Evolutionary conservation across 2,797 vertebrate species (phyloP).

Genomic region (Tolypeutes matacus): DNA sequence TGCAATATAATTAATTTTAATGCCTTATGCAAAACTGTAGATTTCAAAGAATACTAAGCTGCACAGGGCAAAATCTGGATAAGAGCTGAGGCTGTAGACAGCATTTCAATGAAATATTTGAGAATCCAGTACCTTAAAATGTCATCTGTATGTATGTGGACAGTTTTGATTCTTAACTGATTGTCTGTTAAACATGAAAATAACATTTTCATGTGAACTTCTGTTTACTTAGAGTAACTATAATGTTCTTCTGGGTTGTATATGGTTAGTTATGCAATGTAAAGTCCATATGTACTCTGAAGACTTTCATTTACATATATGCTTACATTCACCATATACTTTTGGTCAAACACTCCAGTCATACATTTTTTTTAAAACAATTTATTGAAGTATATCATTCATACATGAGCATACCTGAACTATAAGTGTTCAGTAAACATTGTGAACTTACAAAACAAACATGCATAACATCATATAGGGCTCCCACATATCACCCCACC

Average conservation of each 20-base stretch:
- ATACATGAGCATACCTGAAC: no score
- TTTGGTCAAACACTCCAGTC: not conserved
- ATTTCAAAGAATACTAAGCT: not conserved
- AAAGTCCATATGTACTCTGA: not conserved
- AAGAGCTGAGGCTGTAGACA: not conserved
- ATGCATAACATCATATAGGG: no score
- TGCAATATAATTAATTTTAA: not conserved
- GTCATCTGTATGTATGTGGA: not conserved
- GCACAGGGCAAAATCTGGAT: not conserved
- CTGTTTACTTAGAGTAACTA: not conserved
- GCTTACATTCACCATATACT: not conserved
- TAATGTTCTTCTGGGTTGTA: not conserved
- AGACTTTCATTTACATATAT: not conserved
- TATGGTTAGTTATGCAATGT: not conserved
- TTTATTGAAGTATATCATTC: no score
- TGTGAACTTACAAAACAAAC: no score
- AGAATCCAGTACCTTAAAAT: not conserved
- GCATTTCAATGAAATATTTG: constrained; percentile 4
- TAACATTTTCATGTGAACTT: not conserved
- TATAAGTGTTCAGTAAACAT: no score
- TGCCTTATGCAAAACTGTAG: not conserved
- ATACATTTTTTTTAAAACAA: not conserved
- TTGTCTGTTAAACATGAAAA: not conserved
- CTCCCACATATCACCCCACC: no score
- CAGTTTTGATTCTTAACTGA: not conserved